Evolutionary conservation across 2,797 vertebrate species (phyloP), one percentile per base, ranked within the genome.

Genomic region (Glyptemys insculpta): DNA sequence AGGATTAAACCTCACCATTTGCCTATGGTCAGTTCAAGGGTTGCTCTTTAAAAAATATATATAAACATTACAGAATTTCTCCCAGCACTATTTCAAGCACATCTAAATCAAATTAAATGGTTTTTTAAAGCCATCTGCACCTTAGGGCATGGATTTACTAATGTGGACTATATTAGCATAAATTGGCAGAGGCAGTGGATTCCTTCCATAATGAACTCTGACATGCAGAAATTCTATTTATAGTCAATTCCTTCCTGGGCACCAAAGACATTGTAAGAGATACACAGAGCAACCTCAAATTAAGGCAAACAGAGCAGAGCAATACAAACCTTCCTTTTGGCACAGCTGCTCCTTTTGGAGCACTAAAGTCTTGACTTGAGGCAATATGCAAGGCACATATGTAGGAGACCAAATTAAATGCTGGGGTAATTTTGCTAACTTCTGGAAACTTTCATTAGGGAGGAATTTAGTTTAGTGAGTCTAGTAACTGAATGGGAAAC

Each of bases 391-490:
- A 90, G 27, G 27, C 84, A 92, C 52, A 84, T 21, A 52, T 54
- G 81, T 37, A 85, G 80, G 10, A 86, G 52, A 95, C 92, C 49
- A 93, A 93, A 93, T 87, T 72, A 7, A 91, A 81, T n/a, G 27
- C 10, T 31, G 72, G 72, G 44, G 59, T 91, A 94, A 95, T 86
- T 92, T 93, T 59, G 59, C 79, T n/a, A 41, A 83, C 44, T 8
- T 49, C 74, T 29, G 27, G 27, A 49, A 78, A 78, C 41, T 49
- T 47, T 47, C 44, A 76, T 47, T 16, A 18, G 25, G 14, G 12
- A 56, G 93, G 91, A 91, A 79, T 79, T 92, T 80, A 81, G 81
- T 68, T 27, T 29, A 49, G 41, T 47, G 25, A 95, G 76, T 50
- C 44, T 44, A 79, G 52, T 68, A 86, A 47, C 49, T 89, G 29